phyloP scores from a whole-genome alignment of 2,113 vertebrate genomes.

The Pomatostomus ruficeps region DNA sequence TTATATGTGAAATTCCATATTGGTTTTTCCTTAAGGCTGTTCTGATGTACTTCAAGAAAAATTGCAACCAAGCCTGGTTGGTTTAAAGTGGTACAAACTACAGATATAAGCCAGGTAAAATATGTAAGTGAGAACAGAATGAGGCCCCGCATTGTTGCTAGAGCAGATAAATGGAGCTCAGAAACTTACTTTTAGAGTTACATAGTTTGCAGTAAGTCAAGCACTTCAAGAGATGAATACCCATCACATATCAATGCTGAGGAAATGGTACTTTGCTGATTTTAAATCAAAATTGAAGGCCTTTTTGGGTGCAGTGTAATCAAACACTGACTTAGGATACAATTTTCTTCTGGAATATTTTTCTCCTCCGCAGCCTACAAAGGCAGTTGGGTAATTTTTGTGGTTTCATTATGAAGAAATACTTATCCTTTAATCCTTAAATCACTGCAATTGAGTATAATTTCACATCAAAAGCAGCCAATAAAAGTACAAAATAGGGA shows the following conservation, averaged over 20 bases:
- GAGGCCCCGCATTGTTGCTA: background rate
- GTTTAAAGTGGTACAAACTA: background rate
- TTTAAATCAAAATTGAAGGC: background rate
- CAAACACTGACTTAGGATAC: background rate
- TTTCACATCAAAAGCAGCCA: background rate
- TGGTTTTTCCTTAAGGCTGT: background rate
- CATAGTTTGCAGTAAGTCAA: background rate
- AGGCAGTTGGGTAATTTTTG: background rate
- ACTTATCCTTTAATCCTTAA: slow-evolving; percentile 33
- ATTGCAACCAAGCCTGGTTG: background rate
- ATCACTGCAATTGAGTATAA: background rate
- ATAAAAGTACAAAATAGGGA: slow-evolving; percentile 13
- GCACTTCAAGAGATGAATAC: background rate
- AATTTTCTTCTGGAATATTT: slow-evolving; percentile 11
- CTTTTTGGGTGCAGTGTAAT: background rate
- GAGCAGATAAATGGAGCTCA: background rate
- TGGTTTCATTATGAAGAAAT: background rate
- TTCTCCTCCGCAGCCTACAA: background rate
- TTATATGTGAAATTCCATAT: background rate
- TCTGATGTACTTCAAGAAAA: background rate
- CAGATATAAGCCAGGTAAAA: background rate
- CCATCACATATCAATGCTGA: background rate
- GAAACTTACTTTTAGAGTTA: background rate
- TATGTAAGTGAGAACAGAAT: background rate
- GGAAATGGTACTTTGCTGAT: background rate